Evolutionary conservation across 2,797 vertebrate genomes (phyloP).

Genomic region (Phaenicophaeus curvirostris): DNA sequence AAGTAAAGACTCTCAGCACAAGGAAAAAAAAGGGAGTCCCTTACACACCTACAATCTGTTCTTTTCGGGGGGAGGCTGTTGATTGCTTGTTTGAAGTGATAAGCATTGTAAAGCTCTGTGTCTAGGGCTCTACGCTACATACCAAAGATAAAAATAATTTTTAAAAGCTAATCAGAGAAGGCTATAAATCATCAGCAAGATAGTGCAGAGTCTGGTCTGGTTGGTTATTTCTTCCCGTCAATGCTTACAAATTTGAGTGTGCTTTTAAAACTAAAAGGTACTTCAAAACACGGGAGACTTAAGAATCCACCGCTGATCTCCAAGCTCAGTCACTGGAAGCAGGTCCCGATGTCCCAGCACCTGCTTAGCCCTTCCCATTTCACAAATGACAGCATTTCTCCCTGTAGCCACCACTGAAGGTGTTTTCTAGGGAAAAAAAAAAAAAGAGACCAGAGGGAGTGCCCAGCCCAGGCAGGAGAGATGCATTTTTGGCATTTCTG

Average conservation of each 20-base stretch:
- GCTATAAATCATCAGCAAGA: not conserved
- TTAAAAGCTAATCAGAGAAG: not conserved
- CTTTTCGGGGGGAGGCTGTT: not conserved
- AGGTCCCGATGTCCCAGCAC: rapidly evolving
- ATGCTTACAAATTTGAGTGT: not conserved
- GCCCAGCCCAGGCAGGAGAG: rapidly evolving
- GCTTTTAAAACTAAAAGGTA: not conserved
- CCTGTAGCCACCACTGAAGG: not conserved
- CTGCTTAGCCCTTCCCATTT: not conserved
- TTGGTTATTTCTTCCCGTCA: not conserved
- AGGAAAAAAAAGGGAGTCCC: not conserved
- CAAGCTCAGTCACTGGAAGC: rapidly evolving
- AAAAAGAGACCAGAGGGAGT: not conserved
- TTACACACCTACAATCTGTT: not conserved
- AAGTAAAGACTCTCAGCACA: not conserved
- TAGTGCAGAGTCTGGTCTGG: not conserved
- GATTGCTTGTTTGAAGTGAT: not conserved
- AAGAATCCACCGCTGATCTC: not conserved
- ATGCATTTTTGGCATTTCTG: not conserved
- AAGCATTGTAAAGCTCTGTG: not conserved
- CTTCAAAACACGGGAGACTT: constrained; percentile 15
- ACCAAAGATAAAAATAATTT: not conserved
- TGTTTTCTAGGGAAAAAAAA: not conserved
- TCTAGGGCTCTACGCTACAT: not conserved
- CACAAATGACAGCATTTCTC: rapidly evolving